phyloP scores from a whole-genome alignment of 2,113 vertebrate species.

The Lutjanus erythropterus region DNA sequence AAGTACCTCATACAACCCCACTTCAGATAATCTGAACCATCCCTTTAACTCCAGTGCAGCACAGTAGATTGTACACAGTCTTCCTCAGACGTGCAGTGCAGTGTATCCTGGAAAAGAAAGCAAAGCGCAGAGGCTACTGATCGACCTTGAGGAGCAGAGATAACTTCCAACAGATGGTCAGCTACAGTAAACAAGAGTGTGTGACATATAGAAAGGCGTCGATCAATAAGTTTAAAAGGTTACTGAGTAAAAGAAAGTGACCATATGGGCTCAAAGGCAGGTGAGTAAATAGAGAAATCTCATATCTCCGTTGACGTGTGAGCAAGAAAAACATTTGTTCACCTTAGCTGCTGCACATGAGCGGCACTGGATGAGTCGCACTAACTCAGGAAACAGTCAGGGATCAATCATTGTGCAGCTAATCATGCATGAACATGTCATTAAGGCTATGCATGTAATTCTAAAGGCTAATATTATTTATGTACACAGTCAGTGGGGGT shows the following conservation, averaged over 20 bases:
- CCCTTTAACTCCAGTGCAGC: background rate
- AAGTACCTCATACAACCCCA: no score
- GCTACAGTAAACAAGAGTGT: conserved; percentile 8
- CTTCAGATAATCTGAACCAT: no score
- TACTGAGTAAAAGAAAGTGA: conserved; percentile 25
- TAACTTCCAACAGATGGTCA: conserved; percentile 26
- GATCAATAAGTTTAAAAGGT: conserved; percentile 26
- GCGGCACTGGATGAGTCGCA: background rate
- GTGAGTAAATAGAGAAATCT: conserved; percentile 42
- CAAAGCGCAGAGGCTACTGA: conserved; percentile 21
- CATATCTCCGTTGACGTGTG: conserved; percentile 18
- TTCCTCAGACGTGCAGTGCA: conserved; percentile 1
- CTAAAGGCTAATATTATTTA: background rate
- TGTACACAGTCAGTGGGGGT: background rate
- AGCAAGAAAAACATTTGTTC: conserved; percentile 16
- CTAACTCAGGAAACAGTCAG: background rate
- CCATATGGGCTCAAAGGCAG: conserved; percentile 29
- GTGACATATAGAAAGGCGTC: conserved; percentile 3
- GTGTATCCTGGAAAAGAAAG: background rate
- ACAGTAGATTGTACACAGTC: background rate
- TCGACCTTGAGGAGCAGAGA: conserved; percentile 41
- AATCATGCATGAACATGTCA: background rate
- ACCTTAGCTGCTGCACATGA: background rate
- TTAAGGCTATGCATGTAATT: background rate
- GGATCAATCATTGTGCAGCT: background rate